phyloP scores from a whole-genome alignment of 2,888 invertebrate species.

The Arctia plantaginis region DNA sequence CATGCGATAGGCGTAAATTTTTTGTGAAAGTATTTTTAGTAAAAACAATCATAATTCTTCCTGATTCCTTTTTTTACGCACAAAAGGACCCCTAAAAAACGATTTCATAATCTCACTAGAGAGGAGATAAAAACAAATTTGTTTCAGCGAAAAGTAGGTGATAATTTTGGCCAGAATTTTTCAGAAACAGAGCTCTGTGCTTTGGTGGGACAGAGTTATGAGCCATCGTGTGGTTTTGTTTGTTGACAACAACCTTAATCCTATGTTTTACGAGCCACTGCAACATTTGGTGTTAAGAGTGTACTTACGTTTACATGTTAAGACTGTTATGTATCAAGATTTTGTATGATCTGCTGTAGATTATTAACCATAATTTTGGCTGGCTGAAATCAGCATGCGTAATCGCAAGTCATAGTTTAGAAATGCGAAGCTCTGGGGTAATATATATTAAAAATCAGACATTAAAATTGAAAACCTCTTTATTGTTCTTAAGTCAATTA shows the following conservation, averaged over 20 bases:
- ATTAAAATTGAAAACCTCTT: too few species aligned
- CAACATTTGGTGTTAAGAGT: conserved; percentile 28
- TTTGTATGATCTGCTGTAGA: background rate
- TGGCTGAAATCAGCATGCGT: too few species aligned
- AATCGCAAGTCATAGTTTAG: too few species aligned
- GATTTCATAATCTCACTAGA: conserved; percentile 39
- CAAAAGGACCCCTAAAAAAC: conserved; percentile 18
- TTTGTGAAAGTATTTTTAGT: too few species aligned
- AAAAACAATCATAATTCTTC: background rate
- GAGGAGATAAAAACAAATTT: conserved; percentile 47
- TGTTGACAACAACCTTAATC: conserved; percentile 64
- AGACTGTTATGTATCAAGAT: background rate
- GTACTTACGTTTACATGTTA: background rate
- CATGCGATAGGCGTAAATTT: too few species aligned
- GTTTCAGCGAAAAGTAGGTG: conserved; percentile 38
- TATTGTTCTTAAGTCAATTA: too few species aligned
- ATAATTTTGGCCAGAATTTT: conserved; percentile 47
- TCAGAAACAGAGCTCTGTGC: conserved; percentile 40
- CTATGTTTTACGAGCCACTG: conserved; percentile 60
- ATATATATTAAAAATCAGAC: too few species aligned
- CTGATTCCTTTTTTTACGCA: background rate
- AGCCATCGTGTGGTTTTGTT: conserved; percentile 56
- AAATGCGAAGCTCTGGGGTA: too few species aligned
- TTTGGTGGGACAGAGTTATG: conserved; percentile 57
- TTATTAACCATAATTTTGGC: background rate